Conservation (phyloP, 2,888 invertebrate species). For the Resseliella maxima region DNA sequence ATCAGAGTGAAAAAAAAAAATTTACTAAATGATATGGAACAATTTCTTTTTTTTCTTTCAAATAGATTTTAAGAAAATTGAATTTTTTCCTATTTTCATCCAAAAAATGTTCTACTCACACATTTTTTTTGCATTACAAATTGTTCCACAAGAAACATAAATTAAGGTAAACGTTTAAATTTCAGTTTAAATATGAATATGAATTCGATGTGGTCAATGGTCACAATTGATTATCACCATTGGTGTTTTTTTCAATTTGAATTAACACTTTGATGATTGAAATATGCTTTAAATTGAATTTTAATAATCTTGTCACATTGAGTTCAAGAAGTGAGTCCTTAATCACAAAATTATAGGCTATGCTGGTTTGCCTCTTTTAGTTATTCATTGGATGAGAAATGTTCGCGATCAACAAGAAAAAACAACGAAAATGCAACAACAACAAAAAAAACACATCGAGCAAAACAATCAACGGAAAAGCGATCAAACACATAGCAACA, state of each 20-base stretch:
- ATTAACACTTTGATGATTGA: neutral
- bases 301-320: neutral
- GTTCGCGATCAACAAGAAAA: neutral
- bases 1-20: no score
- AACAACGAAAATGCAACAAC: neutral
- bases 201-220: neutral
- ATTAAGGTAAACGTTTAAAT: neutral
- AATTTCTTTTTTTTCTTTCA: no score
- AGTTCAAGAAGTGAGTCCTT: conserved; percentile 23
- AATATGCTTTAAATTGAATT: neutral
- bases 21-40: no score
- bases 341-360: neutral
- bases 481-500: conserved; percentile 41
- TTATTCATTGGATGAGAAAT: neutral
- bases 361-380: neutral
- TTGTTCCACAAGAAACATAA: no score
- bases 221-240: neutral
- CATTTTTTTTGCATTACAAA: no score
- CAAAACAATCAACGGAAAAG: conserved; percentile 22
- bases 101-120: no score
- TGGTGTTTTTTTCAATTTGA: neutral
- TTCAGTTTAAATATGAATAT: neutral
- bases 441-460: neutral
- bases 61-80: no score
- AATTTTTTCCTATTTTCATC: no score